phyloP scores from a whole-genome alignment of 2,797 vertebrate species.

The Tamandua tetradactyla region DNA sequence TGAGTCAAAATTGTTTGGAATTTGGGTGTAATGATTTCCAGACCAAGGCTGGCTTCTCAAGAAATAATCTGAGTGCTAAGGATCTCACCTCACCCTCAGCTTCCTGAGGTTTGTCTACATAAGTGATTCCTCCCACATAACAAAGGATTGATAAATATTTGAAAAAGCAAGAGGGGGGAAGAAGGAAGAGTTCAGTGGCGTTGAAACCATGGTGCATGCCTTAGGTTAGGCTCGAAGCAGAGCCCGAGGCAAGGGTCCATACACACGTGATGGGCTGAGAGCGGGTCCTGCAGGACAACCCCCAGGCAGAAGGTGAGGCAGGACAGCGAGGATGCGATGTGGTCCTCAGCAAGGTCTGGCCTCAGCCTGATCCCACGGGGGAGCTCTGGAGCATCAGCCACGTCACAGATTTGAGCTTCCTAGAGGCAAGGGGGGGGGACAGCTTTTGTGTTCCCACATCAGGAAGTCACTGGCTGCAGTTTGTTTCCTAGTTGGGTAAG shows the following conservation, averaged over 20 bases:
- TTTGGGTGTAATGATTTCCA: background rate
- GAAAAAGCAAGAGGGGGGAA: background rate
- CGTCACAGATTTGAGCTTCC: background rate
- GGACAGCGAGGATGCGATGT: background rate
- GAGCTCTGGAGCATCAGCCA: background rate
- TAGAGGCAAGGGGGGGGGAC: no score
- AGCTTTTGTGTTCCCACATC: background rate
- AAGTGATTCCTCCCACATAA: background rate
- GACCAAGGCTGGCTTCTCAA: background rate
- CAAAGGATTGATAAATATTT: background rate
- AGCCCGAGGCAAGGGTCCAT: background rate
- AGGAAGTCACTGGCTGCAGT: background rate
- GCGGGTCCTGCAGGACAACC: background rate
- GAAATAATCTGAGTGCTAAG: background rate
- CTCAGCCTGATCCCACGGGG: background rate
- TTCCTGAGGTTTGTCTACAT: background rate
- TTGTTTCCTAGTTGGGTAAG: background rate
- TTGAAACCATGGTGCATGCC: background rate
- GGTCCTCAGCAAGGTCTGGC: background rate
- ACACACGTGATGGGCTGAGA: background rate
- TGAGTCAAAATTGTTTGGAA: constrained; percentile 37
- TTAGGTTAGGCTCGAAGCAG: background rate
- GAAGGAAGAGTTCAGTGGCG: background rate
- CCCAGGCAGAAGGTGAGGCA: background rate
- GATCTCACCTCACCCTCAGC: background rate